These are phyloP conservation scores for Parazoanthus atlanticus DNA, from an alignment of 92 coral and sea anemone species.

Conservation along the genomic window DNA sequence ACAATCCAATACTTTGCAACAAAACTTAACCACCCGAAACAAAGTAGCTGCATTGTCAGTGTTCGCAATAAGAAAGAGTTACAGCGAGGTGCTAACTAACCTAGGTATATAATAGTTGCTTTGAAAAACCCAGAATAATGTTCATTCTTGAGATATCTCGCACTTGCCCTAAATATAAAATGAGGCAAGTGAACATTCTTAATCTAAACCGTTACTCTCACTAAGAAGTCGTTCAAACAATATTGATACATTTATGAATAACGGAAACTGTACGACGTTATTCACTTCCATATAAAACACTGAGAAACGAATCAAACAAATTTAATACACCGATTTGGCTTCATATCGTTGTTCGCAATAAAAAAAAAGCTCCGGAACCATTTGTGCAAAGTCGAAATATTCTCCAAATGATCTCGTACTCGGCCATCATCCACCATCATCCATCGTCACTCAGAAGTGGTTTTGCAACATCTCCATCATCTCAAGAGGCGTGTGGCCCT, in stretches of 20 bases:
- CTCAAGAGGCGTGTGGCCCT: constrained; percentile 81
- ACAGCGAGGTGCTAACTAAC: too few relatives aligned
- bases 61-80: too few relatives aligned
- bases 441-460: constrained; percentile 49
- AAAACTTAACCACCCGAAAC: too few relatives aligned
- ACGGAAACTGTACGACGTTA: background rate
- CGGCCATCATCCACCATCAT: constrained; percentile 51
- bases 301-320: too few relatives aligned
- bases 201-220: too few relatives aligned
- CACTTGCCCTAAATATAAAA: background rate
- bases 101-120: background rate
- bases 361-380: background rate
- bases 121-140: background rate
- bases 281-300: background rate
- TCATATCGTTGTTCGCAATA: background rate
- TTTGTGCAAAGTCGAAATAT: too few relatives aligned
- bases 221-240: background rate
- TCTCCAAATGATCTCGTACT: too few relatives aligned
- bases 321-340: background rate
- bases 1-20: too few relatives aligned
- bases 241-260: too few relatives aligned
- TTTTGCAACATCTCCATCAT: constrained; percentile 90
- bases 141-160: background rate
- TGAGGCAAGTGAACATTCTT: background rate
- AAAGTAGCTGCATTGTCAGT: too few relatives aligned